Base-by-base conservation (phyloP, 2,113 vertebrate genomes). In the Phainopepla nitens region DNA sequence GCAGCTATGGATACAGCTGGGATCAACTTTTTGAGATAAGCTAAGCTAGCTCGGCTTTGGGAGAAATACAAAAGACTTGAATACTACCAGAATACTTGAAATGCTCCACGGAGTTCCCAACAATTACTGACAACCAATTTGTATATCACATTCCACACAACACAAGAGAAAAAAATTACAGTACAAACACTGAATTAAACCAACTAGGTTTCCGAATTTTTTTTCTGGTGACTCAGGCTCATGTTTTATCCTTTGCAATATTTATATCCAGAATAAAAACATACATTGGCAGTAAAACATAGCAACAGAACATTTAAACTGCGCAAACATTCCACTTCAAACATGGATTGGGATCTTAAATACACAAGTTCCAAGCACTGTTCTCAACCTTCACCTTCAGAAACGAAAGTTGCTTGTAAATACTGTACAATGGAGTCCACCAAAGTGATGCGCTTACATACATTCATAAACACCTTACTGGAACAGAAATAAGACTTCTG, bases 301-400 rank as follows among this genome's bases (percentile, higher is more conserved):
- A 90, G 90, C 92, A 94, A 97, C 95, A 94, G 81, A 86, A 91
- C 76, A 16, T n/a, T 68, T 56, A 91, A 39, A 78, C 56, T 75
- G 82, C 62, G 88, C 71, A 85, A 82, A 94, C 60, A 79, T 82
- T 92, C 66, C 44, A 60, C 56, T 91, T 75, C 62, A 91, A 78
- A 88, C 2, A 6, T 2, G 44, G 24, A 92, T 7, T 29, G 13
- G 28, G 81, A 96, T 64, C 65, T 93, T 49, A 82, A 89, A 70
- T 27, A 51, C 49, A 78, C 56, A 15, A 0, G 29, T 83, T 81
- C 57, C 60, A 73, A 90, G 65, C 24, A 47, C 1, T 15, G 7
- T 44, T 62, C 70, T 73, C 70, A 87, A 54, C 57, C 22, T 53
- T 70, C 47, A 21, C 66, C 75, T 93, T 76, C 83, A 70, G 75